phyloP scores from a whole-genome alignment of 2,888 invertebrate species.

The Seira musarum region DNA sequence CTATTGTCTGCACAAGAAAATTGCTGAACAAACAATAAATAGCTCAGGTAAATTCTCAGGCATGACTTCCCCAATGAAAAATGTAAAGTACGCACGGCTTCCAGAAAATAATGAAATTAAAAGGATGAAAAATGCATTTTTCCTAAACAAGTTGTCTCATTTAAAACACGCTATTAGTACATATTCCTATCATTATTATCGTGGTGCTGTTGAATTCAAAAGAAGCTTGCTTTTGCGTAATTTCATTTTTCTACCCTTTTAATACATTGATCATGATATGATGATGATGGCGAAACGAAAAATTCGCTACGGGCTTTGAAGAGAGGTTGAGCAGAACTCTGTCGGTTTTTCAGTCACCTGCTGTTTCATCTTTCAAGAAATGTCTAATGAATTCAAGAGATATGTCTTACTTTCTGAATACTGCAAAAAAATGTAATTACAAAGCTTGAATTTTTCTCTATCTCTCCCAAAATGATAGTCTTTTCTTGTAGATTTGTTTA shows the following conservation, averaged over 20 bases:
- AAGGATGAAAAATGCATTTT: background rate
- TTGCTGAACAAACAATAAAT: background rate
- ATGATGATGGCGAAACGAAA: background rate
- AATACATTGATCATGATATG: background rate
- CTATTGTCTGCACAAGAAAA: slow-evolving; percentile 1
- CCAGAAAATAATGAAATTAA: slow-evolving; percentile 6
- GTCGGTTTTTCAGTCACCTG: slow-evolving; percentile 11
- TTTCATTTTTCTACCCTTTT: too few relatives aligned
- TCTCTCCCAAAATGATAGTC: too few relatives aligned
- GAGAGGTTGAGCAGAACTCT: background rate
- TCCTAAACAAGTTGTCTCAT: slow-evolving; percentile 9
- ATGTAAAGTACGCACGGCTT: slow-evolving; percentile 3
- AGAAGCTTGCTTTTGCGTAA: too few relatives aligned
- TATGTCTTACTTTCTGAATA: background rate
- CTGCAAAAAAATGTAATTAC: background rate
- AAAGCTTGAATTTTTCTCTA: too few relatives aligned
- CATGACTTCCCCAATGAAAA: slow-evolving; percentile 13
- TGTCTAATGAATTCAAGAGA: background rate
- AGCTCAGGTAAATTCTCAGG: background rate
- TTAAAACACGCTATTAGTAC: background rate
- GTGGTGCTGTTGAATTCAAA: too few relatives aligned
- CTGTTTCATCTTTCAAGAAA: slow-evolving; percentile 11
- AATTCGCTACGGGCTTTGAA: slow-evolving; percentile 5
- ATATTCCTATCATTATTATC: background rate
- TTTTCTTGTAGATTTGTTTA: too few relatives aligned